Base-by-base conservation (phyloP, 2,797 vertebrate species). In the Percopsis omiscomaycus region DNA sequence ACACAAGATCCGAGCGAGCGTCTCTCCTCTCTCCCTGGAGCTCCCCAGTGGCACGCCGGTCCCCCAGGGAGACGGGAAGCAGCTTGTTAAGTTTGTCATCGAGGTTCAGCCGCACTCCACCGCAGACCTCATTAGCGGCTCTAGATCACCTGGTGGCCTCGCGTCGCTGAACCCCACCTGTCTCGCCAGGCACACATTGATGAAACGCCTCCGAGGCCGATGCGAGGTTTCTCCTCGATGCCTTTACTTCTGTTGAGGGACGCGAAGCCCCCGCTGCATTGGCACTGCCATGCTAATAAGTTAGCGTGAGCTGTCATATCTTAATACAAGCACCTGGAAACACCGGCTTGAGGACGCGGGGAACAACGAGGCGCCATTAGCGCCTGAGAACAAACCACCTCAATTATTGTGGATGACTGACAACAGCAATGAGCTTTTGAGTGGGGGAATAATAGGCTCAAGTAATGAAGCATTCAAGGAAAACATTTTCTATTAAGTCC, bases 121-220 rank as follows among this genome's bases (percentile, higher is more conserved):
- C 0, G 9, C 64, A 59, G 68, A 70, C 59, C 71, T 85, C 75
- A 78, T 78, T 74, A 75, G 61, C 57, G 15, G 61, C 58, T 78
- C 61, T 22, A 51, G 3, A 74, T 77, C 69, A 76, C 75, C 64
- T 55, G 45, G 74, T 76, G 75, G 61, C 75, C 66, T 68, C 47
- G 27, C 72, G 55, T 69, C 12, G 30, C 37, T 9, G 47, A n/a
- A 8, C 5, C 54, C 42, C 37, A 15, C 51, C 5, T 37, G 50
- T 27, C 32, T 27, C 54, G 61, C 64, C 10, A n/a, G 3, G 15
- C n/a, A 6, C 61, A 75, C 59, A 27, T n/a, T 64, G 59, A 74
- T 61, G 66, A 56, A 50, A 63, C 69, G 50, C 22, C 61, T 58
- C 27, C 3, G 37, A 66, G 62, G 50, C 16, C 56, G 46, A 54